These are phyloP conservation scores for Dreissena polymorpha DNA, from an alignment of 1,140 invertebrate species.

Conservation along the genomic window DNA sequence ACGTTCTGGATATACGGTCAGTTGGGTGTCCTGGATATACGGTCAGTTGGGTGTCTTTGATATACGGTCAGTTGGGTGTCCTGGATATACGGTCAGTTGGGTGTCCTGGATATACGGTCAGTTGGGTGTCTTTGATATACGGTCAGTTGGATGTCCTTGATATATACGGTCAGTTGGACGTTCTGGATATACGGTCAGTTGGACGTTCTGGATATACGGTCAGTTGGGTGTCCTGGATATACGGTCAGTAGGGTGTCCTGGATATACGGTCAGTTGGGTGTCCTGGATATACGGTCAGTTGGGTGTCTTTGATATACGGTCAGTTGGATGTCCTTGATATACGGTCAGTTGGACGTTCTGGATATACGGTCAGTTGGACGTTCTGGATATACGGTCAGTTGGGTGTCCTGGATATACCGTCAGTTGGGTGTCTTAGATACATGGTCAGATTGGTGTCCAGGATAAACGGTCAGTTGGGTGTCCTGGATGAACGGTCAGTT, in stretches of 20 bases:
- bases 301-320: constrained; percentile 96
- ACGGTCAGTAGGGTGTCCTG: constrained; percentile 91
- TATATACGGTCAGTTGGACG: constrained; percentile 90
- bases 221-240: constrained; percentile 92
- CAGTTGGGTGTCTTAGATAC: too few relatives aligned
- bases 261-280: constrained; percentile 92
- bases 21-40: constrained; percentile 92
- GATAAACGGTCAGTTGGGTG: constrained; percentile 92
- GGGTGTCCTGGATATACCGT: constrained; percentile 96
- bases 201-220: constrained; percentile 97
- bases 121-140: constrained; percentile 92
- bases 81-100: constrained; percentile 92
- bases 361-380: constrained; percentile 91
- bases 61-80: constrained; percentile 91
- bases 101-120: constrained; percentile 96
- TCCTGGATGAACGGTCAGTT: constrained; percentile 93
- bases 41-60: constrained; percentile 92
- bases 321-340: constrained; percentile 92
- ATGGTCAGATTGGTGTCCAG: too few relatives aligned
- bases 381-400: constrained; percentile 94
- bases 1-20: constrained; percentile 97
- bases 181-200: constrained; percentile 94
- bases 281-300: constrained; percentile 93
- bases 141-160: too few relatives aligned
- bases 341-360: constrained; percentile 90